These are phyloP conservation scores for Metacarcinus magister DNA, from an alignment of 2,888 invertebrate genomes.

Conservation along the genomic window DNA sequence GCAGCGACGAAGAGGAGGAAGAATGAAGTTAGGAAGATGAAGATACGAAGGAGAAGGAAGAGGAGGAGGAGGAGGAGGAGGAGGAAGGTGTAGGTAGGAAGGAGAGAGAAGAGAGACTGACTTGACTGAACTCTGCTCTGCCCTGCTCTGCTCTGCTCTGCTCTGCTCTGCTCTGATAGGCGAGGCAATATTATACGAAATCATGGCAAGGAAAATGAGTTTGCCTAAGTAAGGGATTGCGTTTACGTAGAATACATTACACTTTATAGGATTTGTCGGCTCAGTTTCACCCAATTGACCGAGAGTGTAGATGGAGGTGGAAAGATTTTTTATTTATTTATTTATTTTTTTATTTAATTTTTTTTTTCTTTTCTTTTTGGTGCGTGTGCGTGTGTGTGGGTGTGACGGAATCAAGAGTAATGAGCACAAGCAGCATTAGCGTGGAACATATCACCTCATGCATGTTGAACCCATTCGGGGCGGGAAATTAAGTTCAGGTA, in stretches of 20 bases:
- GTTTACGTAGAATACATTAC: constrained; percentile 6
- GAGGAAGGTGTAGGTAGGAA: neutral
- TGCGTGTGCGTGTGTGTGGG: neutral
- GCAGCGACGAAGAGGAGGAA: neutral
- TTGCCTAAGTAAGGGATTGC: neutral
- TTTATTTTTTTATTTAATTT: neutral
- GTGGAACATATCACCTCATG: neutral
- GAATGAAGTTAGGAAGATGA: neutral
- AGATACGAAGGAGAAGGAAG: neutral
- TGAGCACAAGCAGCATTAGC: neutral
- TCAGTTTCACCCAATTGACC: neutral
- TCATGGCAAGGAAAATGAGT: neutral
- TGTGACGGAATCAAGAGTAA: neutral
- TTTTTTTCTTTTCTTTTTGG: neutral
- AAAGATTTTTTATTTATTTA: neutral
- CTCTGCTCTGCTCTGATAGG: neutral
- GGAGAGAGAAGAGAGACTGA: neutral
- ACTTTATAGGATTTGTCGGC: neutral
- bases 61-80: neutral
- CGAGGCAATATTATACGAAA: constrained; percentile 8
- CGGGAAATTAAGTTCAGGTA: neutral
- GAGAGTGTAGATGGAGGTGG: neutral
- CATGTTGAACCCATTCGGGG: neutral
- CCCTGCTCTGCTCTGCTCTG: too few species aligned
- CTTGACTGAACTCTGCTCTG: too few species aligned